Percentiles rank a stretch among this genome's conserved stretches.
These are phyloP conservation scores for Loriculus beryllinus DNA, from an alignment of 2,797 vertebrate genomes.

Conservation along the genomic window DNA sequence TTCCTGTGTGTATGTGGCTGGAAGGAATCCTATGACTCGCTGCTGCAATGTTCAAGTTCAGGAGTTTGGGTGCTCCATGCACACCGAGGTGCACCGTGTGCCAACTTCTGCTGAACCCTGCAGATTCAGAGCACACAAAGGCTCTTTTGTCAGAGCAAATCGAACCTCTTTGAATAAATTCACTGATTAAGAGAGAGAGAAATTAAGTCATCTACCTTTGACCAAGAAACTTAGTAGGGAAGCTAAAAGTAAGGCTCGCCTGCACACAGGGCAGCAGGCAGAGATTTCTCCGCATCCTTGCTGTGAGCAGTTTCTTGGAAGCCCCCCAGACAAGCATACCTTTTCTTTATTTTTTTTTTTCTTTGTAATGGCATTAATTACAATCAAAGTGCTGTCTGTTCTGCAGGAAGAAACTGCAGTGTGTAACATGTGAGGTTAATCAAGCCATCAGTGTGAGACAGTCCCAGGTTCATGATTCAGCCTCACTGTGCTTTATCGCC, in stretches of 20 bases:
- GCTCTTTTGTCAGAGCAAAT: conserved; percentile 11
- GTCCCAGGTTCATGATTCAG: neutral
- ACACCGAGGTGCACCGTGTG: neutral
- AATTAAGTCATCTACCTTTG: neutral
- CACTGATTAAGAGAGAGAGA: neutral
- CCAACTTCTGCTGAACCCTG: neutral
- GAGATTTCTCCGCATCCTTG: neutral
- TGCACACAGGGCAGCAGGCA: neutral
- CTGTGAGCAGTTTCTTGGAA: neutral
- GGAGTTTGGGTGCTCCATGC: fast-evolving
- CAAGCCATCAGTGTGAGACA: neutral
- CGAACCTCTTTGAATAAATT: conserved; percentile 1
- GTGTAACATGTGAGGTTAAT: neutral
- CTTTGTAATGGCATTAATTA: neutral
- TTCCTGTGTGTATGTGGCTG: neutral
- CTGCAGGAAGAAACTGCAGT: neutral
- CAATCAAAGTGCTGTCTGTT: neutral
- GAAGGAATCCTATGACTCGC: neutral
- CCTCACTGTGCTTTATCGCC: neutral
- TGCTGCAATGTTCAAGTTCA: neutral
- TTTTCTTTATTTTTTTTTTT: neutral
- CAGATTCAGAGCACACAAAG: neutral
- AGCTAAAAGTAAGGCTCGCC: neutral
- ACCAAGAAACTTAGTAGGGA: neutral
- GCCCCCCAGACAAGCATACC: neutral